A percentile compares a stretch with the other conserved stretches of the same genome.
Conservation (phyloP, 1,140 invertebrate species). For the Goniozus legneri region DNA sequence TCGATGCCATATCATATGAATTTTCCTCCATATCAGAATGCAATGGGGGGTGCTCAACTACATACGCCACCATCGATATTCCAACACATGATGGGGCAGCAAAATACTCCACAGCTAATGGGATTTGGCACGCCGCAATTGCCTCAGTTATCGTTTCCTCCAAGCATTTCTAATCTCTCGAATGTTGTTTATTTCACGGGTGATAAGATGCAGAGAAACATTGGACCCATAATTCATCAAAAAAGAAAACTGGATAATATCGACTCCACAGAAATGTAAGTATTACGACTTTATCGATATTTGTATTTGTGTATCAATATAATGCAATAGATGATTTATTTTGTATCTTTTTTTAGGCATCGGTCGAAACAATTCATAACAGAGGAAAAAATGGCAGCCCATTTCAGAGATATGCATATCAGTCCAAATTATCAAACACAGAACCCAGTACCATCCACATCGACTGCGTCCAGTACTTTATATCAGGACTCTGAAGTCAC, state of each 20-base stretch:
- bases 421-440: slow-evolving; percentile 39
- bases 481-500: slow-evolving; percentile 8
- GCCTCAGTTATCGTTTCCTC: no score
- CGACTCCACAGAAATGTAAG: slow-evolving; percentile 38
- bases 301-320: neutral
- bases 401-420: slow-evolving; percentile 70
- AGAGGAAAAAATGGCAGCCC: slow-evolving; percentile 76
- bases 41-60: slow-evolving; percentile 44
- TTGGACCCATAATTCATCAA: slow-evolving; percentile 24
- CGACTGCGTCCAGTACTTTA: slow-evolving; percentile 14
- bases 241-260: slow-evolving; percentile 44
- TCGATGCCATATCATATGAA: slow-evolving; percentile 19
- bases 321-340: neutral
- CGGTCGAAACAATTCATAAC: slow-evolving; percentile 74
- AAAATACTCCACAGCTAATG: slow-evolving; percentile 28
- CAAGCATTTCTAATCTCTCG: no score
- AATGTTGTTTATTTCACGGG: no score
- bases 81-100: slow-evolving; percentile 47
- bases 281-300: slow-evolving; percentile 2
- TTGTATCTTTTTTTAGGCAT: slow-evolving; percentile 40
- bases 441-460: slow-evolving; percentile 30
- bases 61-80: slow-evolving; percentile 48
- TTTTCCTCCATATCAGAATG: slow-evolving; percentile 30
- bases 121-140: slow-evolving; percentile 25
- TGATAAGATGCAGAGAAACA: slow-evolving; percentile 22